Evolutionary conservation across 2,888 invertebrate genomes (phyloP), one percentile per base, ranked within the genome.

Genomic region (Molanna angustata): DNA sequence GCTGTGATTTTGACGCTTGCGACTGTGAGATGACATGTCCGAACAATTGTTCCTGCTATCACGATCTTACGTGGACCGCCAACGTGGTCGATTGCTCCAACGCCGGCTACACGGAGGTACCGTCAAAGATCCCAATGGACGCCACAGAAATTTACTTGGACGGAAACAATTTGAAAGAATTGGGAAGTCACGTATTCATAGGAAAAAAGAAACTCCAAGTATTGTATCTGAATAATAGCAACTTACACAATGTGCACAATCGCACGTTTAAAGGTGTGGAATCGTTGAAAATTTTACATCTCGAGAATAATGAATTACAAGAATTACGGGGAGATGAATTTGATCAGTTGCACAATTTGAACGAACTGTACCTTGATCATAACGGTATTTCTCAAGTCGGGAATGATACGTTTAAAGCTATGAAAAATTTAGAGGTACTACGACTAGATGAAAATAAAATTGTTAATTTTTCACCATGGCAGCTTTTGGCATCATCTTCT

Each of bases 21-120:
- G 92, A 93, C 72, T 93, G 92, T 75, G 88, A 90, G 78, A 91
- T 90, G 87, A 88, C 88, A 62, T 93, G 92, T 69, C 92, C 92
- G 41, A 81, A 81, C 65, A 86, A 87, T 67, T 93, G 92, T 73
- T 84, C 82, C 63, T 93, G 92, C 66, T 92, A 85, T 76, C 88
- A 90, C 69, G 91, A 92, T 68, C 85, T 87, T 66, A 85, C 86
- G 58, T 91, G 90, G 88, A 83, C 84, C 61, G 85, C 87, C 60
- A 90, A 90, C 72, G 86, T 90, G 43, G 89, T 90, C 39, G 88
- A 90, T 70, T 90, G 90, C 69, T 86, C 86, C 43, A 84, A 84
- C 65, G 84, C 84, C 43, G 85, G 83, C 40, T 86, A 86, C 65
- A 82, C 80, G 52, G 77, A 78, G 64, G 86, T 90, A 31, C 90